Percentiles rank a stretch among this genome's conserved stretches.
phyloP scores from a whole-genome alignment of 2,888 invertebrate genomes.

The Caenorhabditis afra region DNA sequence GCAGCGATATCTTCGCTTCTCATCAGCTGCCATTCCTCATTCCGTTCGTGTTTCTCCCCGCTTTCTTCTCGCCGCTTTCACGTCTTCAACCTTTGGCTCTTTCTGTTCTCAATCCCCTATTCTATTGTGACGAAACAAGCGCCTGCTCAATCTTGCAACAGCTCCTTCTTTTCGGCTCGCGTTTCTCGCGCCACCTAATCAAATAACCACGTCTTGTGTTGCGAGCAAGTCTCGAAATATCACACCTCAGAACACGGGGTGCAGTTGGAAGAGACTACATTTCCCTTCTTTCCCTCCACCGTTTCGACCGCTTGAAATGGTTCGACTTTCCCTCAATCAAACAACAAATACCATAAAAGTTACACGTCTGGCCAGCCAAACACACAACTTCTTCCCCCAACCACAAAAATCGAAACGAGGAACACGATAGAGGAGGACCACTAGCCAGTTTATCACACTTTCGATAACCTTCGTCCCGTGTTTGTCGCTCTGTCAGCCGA shows the following conservation, averaged over 20 bases:
- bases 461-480: slow-evolving; percentile 27
- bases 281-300: background rate
- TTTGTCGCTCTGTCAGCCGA: slow-evolving; percentile 43
- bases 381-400: too few species aligned
- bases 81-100: slow-evolving; percentile 18
- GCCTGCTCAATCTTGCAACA: slow-evolving; percentile 43
- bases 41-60: slow-evolving; percentile 46
- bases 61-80: background rate
- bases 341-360: too few species aligned
- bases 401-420: too few species aligned
- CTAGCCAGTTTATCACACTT: background rate
- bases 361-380: too few species aligned
- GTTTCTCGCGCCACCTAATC: slow-evolving; percentile 27
- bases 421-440: background rate
- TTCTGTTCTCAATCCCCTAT: slow-evolving; percentile 26
- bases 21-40: slow-evolving; percentile 56
- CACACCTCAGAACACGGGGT: background rate
- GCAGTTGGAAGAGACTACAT: too few species aligned
- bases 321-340: too few species aligned
- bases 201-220: slow-evolving; percentile 10
- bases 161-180: slow-evolving; percentile 11
- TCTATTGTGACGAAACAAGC: slow-evolving; percentile 43
- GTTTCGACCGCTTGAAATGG: background rate
- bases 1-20: slow-evolving; percentile 36
- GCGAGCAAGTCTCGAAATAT: too few species aligned